A percentile compares a stretch with the other conserved stretches of the same genome.
phyloP scores from a whole-genome alignment of 2,113 vertebrate species.

The Donacobius atricapilla region DNA sequence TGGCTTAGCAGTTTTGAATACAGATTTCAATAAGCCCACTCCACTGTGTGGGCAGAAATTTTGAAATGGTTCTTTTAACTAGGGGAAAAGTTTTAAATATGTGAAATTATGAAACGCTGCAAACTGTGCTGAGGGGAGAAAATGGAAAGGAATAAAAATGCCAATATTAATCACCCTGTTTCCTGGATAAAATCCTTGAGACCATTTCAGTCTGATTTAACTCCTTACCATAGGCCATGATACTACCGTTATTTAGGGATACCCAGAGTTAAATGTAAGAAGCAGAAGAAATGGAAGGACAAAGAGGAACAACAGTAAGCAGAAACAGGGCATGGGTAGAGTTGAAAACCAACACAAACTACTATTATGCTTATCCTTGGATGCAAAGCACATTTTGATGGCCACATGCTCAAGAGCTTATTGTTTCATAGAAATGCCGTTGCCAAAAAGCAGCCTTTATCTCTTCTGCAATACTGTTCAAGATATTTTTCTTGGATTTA shows the following conservation, averaged over 20 bases:
- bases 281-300: background rate
- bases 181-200: background rate
- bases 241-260: background rate
- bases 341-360: background rate
- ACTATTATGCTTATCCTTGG: background rate
- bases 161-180: background rate
- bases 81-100: background rate
- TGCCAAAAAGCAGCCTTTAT: background rate
- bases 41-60: background rate
- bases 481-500: background rate
- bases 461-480: background rate
- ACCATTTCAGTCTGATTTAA: background rate
- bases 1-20: background rate
- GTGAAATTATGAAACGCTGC: background rate
- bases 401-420: background rate
- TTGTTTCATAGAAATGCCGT: background rate
- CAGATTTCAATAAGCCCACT: background rate
- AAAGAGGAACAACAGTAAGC: background rate
- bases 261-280: background rate
- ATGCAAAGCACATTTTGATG: background rate
- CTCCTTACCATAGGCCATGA: background rate
- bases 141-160: background rate
- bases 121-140: background rate
- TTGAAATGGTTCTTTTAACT: background rate
- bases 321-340: rapidly evolving